phyloP scores from a whole-genome alignment of 2,113 vertebrate species.

The Todiramphus chloris region DNA sequence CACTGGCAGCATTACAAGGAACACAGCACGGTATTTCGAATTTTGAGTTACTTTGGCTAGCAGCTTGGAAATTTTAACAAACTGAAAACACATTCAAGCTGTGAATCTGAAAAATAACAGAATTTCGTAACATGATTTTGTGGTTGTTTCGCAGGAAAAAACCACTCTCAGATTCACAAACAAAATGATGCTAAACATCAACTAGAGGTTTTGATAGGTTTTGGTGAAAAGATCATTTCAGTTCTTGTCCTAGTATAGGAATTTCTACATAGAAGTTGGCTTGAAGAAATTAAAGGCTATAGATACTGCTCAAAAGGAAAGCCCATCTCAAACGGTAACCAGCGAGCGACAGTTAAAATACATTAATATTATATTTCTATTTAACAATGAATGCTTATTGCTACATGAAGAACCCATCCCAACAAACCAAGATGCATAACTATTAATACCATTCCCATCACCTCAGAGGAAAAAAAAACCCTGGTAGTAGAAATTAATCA shows the following conservation, averaged over 20 bases:
- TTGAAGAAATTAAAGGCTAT: background rate
- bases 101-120: conserved; percentile 45
- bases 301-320: background rate
- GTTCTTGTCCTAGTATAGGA: background rate
- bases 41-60: conserved; percentile 56
- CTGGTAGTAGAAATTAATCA: background rate
- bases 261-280: background rate
- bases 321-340: background rate
- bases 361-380: background rate
- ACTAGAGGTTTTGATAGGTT: background rate
- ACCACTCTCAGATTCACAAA: background rate
- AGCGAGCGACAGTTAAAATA: background rate
- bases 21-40: conserved; percentile 2
- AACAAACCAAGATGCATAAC: background rate
- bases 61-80: conserved; percentile 58
- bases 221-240: background rate
- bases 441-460: background rate
- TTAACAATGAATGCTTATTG: background rate
- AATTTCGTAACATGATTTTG: conserved; percentile 43
- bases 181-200: background rate
- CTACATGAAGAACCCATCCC: background rate
- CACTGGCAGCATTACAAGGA: conserved; percentile 28
- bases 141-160: background rate
- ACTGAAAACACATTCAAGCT: conserved; percentile 56
- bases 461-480: background rate